Conservation (phyloP, 1,140 invertebrate species). For the Pachyrhynchus sulphureomaculatus region DNA sequence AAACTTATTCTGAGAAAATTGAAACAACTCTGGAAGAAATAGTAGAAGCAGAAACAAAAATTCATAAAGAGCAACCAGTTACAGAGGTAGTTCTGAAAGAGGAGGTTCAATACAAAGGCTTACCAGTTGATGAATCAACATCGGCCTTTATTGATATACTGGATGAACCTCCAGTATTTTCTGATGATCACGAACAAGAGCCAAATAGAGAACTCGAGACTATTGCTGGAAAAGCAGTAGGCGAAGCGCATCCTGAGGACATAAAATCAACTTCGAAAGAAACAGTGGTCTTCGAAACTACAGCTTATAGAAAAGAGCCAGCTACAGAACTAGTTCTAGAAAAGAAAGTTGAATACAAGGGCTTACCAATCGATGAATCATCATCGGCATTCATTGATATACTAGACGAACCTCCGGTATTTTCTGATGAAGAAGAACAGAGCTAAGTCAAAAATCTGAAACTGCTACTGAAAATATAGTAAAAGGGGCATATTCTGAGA, state of each 20-base stretch:
- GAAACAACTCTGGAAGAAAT: too few relatives aligned
- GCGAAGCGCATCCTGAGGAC: too few relatives aligned
- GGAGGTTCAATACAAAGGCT: slow-evolving; percentile 47
- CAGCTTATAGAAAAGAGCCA: neutral
- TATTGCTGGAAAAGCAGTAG: too few relatives aligned
- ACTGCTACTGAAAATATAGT: too few relatives aligned
- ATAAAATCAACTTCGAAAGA: too few relatives aligned
- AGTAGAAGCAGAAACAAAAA: too few relatives aligned
- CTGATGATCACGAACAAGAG: slow-evolving; percentile 34
- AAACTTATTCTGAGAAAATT: too few relatives aligned
- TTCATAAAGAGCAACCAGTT: neutral
- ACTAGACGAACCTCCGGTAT: slow-evolving; percentile 55
- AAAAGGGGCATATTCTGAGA: too few relatives aligned
- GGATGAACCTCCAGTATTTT: slow-evolving; percentile 54
- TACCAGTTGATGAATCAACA: slow-evolving; percentile 54
- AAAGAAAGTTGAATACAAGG: slow-evolving; percentile 46
- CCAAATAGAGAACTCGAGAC: neutral
- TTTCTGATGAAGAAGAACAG: slow-evolving; percentile 41
- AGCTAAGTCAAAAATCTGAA: too few relatives aligned
- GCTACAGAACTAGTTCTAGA: neutral
- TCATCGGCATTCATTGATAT: slow-evolving; percentile 56
- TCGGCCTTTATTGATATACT: slow-evolving; percentile 56
- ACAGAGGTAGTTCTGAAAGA: neutral
- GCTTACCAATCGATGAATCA: slow-evolving; percentile 54
- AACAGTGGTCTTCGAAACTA: neutral